phyloP scores from a whole-genome alignment of 1,140 invertebrate genomes.

The Drosophila micromelanica region DNA sequence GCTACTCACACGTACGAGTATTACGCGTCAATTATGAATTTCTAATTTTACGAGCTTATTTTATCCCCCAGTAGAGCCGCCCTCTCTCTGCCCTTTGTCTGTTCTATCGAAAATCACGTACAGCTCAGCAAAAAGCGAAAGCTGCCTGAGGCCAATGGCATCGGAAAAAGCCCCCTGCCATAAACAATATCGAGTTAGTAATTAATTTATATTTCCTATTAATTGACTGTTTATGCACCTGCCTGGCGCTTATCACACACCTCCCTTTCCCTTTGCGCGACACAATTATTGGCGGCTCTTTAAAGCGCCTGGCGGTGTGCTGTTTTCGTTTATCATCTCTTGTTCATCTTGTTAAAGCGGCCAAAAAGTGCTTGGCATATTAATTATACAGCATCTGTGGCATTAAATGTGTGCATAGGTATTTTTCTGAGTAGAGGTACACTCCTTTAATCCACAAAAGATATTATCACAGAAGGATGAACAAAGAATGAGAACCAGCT shows the following conservation, averaged over 20 bases:
- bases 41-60: conserved; percentile 67
- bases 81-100: conserved; percentile 2
- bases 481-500: too few relatives aligned
- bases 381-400: conserved; percentile 31
- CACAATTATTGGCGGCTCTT: conserved; percentile 11
- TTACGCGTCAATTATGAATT: conserved; percentile 80
- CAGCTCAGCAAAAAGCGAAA: conserved; percentile 69
- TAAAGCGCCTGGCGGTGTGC: conserved; percentile 13
- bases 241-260: conserved; percentile 30
- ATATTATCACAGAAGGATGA: background rate
- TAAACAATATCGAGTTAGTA: conserved; percentile 25
- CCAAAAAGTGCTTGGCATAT: conserved; percentile 42
- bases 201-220: conserved; percentile 36
- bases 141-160: conserved; percentile 64
- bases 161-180: conserved; percentile 49
- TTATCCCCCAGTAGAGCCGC: conserved; percentile 16
- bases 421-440: background rate
- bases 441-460: background rate
- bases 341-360: conserved; percentile 40
- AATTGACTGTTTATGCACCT: conserved; percentile 13
- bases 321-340: conserved; percentile 28
- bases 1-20: conserved; percentile 35
- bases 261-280: background rate
- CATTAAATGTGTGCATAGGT: background rate
- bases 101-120: conserved; percentile 73